Evolutionary conservation across 2,888 invertebrate genomes (phyloP).

Genomic region (Nymphalis c-album): DNA sequence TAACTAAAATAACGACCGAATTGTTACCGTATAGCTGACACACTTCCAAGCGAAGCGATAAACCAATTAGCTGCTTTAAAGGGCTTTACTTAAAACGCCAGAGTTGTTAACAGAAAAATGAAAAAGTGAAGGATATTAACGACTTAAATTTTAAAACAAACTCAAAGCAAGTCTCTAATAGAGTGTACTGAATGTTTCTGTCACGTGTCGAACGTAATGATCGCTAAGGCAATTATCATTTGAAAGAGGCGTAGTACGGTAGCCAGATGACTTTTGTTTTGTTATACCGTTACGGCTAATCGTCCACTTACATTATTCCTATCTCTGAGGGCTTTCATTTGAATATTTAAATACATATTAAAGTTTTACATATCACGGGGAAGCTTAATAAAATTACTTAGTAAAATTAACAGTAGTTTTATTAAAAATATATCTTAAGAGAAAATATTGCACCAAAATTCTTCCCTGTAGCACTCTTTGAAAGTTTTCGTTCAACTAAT

Average conservation of each 20-base stretch:
- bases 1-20: background rate
- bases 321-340: background rate
- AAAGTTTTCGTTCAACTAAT: background rate
- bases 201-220: constrained; percentile 58
- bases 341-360: constrained; percentile 1
- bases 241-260: constrained; percentile 72
- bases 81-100: constrained; percentile 4
- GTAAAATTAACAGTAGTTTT: too few species aligned
- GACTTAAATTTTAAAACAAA: constrained; percentile 17
- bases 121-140: constrained; percentile 13
- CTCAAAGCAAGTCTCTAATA: constrained; percentile 37
- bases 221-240: constrained; percentile 62
- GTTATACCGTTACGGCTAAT: constrained; percentile 33
- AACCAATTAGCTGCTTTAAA: background rate
- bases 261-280: constrained; percentile 56
- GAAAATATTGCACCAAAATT: background rate
- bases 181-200: constrained; percentile 40
- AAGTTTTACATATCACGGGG: background rate
- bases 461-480: background rate
- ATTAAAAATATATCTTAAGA: too few species aligned
- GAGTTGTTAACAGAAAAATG: constrained; percentile 11
- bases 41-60: background rate
- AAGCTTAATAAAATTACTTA: too few species aligned
- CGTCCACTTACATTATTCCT: constrained; percentile 12
- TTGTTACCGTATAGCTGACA: background rate